Base-by-base conservation (phyloP, 2,797 vertebrate genomes). In the Trachurus trachurus region DNA sequence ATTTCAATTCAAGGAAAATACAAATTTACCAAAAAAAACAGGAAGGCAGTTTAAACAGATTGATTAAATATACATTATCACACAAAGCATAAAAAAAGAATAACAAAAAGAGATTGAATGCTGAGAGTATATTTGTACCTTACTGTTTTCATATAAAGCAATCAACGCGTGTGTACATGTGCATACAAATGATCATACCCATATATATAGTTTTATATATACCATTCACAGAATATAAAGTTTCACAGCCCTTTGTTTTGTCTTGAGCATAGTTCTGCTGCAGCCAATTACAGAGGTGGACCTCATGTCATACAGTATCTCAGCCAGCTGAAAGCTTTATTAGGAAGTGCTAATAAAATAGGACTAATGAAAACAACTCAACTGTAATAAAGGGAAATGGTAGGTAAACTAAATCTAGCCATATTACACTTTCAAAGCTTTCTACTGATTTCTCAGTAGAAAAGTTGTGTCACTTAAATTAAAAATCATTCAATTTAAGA, bases 331-430 rank as follows among this genome's bases (percentile, higher is more conserved):
- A 95, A 95, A 95, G 95, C 77, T 94, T 96, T 95, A 96, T 96
- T 95, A 52, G 17, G 19, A 88, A n/a, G 88, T 88, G 93, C 92
- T 94, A 96, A 96, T 96, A 95, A 96, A 97, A 96, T 95, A 93
- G 17, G 15, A 59, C 78, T 1, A 50, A 57, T 66, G 26, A 72
- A 68, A 39, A 75, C 15, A 62, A 67, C 11, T 74, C 31, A 45
- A 49, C 10, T 70, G 21, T 61, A 65, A 42, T 34, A 11, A 53
- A 10, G 5, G 31, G 19, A 22, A 39, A 40, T 40, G 22, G 29
- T 12, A 58, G 5, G 47, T 29, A 70, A 59, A 76, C 44, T 66
- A 8, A 3, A 26, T 34, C n/a, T 19, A 66, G 15, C 39, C 21
- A 40, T 39, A 5, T 44, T 57, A 58, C 10, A 52, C 15, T 22